Conservation (phyloP, 2,888 invertebrate genomes). For the Drosophila ezoana region DNA sequence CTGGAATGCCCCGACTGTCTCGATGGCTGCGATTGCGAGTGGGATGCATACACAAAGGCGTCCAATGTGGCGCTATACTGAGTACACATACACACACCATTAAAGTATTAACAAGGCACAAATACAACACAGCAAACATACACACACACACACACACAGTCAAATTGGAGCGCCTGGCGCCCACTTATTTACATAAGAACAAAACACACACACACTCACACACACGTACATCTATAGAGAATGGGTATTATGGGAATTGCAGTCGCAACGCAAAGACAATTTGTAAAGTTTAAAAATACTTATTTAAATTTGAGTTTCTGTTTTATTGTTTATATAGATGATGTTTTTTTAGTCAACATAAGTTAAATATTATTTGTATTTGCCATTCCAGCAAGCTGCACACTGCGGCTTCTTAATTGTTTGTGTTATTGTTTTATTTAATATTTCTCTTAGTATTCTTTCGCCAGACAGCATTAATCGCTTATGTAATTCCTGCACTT, state of each 20-base stretch:
- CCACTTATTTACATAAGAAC: conserved; percentile 27
- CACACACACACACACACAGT: conserved; percentile 47
- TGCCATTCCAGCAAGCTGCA: conserved; percentile 66
- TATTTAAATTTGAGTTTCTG: conserved; percentile 34
- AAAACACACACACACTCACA: conserved; percentile 28
- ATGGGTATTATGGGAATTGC: conserved; percentile 75
- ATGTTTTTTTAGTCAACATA: conserved; percentile 29
- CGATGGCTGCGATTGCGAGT: conserved; percentile 85
- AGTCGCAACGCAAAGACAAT: conserved; percentile 71
- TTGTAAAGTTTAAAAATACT: conserved; percentile 52
- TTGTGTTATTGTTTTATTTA: conserved; percentile 58
- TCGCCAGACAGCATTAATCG: conserved; percentile 74
- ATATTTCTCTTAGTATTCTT: conserved; percentile 33
- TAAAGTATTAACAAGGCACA: conserved; percentile 74
- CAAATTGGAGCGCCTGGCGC: conserved; percentile 60
- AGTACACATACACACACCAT: conserved; percentile 58
- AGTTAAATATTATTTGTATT: conserved; percentile 39
- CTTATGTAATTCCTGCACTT: conserved; percentile 74
- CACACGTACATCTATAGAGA: conserved; percentile 7
- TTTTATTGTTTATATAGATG: conserved; percentile 28
- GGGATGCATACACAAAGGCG: conserved; percentile 84
- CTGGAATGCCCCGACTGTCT: conserved; percentile 85
- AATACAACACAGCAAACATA: conserved; percentile 51
- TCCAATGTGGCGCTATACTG: conserved; percentile 79
- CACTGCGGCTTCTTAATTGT: conserved; percentile 46